phyloP scores from a whole-genome alignment of 2,797 vertebrate species.

The Phalloptychus januarius region DNA sequence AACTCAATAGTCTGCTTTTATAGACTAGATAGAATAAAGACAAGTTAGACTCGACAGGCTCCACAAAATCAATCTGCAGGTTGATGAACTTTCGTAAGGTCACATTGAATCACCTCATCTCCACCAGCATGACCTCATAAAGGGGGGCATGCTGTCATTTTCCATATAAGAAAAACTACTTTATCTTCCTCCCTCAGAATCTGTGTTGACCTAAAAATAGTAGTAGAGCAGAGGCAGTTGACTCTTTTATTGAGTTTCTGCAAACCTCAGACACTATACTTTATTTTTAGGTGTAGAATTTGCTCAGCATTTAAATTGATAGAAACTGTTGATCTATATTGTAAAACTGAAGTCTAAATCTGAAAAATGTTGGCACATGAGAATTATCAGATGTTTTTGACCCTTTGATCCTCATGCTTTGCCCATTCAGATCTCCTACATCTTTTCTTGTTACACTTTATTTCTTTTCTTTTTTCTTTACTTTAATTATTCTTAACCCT shows the following conservation, averaged over 20 bases:
- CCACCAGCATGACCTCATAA: constrained; percentile 29
- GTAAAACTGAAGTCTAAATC: neutral
- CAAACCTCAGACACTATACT: neutral
- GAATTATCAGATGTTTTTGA: constrained; percentile 30
- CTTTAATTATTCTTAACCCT: constrained; percentile 36
- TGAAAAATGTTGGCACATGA: constrained; percentile 27
- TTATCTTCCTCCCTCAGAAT: neutral
- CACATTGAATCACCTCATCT: constrained; percentile 39
- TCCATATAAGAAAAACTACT: neutral
- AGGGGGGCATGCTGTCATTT: constrained; percentile 17
- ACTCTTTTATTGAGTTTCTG: neutral
- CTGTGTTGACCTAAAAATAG: constrained; percentile 4
- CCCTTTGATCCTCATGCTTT: constrained; percentile 1
- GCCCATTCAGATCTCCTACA: neutral
- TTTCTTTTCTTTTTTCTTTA: constrained; percentile 27
- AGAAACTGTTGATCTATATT: neutral
- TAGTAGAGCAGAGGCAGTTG: neutral
- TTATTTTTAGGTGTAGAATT: constrained; percentile 6
- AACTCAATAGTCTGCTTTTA: neutral
- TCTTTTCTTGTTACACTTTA: constrained; percentile 31
- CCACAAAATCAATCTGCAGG: constrained; percentile 20
- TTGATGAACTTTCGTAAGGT: constrained; percentile 41
- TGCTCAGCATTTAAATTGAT: neutral
- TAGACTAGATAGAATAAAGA: neutral
- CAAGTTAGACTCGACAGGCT: neutral